phyloP scores from a whole-genome alignment of 2,113 vertebrate species.

The Prolemur simus region DNA sequence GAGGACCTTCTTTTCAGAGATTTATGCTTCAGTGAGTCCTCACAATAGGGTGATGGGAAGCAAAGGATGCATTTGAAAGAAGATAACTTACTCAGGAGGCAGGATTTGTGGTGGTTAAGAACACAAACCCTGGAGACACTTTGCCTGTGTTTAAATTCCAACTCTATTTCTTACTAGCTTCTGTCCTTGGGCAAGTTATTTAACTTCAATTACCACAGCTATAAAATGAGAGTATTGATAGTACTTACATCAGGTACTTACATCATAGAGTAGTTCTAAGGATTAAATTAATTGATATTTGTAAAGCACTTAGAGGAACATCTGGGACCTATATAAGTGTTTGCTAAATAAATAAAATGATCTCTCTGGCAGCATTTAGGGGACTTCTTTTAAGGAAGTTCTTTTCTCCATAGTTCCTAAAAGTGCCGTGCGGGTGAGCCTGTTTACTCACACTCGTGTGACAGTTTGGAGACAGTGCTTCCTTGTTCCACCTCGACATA shows the following conservation, averaged over 20 bases:
- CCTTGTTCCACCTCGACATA: neutral
- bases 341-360: slow-evolving; percentile 14
- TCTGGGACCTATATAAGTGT: neutral
- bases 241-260: neutral
- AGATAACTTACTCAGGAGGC: neutral
- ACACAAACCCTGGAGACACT: neutral
- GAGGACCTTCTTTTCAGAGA: neutral
- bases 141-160: neutral
- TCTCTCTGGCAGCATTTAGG: neutral
- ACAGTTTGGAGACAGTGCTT: neutral
- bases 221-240: neutral
- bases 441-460: neutral
- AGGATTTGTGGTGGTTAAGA: neutral
- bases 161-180: neutral
- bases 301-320: neutral
- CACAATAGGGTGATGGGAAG: neutral
- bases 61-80: neutral
- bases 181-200: neutral
- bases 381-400: neutral
- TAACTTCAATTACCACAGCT: neutral
- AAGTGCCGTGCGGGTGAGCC: neutral
- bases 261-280: neutral
- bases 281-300: neutral
- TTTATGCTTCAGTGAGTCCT: neutral
- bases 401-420: neutral